Percentiles rank a stretch among this genome's conserved stretches.
Conservation (phyloP, 2,888 invertebrate genomes). For the Ennomos fuscantarius region DNA sequence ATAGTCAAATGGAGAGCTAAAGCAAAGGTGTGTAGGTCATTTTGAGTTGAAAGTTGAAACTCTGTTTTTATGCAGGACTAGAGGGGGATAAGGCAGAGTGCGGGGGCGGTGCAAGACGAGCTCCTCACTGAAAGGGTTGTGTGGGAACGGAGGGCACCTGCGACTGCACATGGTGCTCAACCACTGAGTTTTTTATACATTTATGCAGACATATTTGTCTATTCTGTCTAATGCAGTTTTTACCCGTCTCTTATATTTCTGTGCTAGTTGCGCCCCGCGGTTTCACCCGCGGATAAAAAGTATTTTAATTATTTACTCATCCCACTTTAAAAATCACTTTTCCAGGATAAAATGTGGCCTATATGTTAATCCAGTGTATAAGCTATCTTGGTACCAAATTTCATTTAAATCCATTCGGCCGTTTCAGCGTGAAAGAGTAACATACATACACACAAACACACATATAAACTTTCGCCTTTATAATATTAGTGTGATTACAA, state of each 20-base stretch:
- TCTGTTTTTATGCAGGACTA: slow-evolving; percentile 64
- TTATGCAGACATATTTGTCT: slow-evolving; percentile 73
- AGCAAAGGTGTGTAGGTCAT: slow-evolving; percentile 29
- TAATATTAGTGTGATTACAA: slow-evolving; percentile 35
- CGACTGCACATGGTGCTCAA: slow-evolving; percentile 82
- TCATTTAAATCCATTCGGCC: no score
- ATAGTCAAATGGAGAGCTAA: slow-evolving; percentile 34
- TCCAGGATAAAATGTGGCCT: no score
- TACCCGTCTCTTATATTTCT: no score
- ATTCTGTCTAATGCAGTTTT: slow-evolving; percentile 75
- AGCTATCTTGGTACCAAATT: no score
- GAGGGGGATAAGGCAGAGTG: slow-evolving; percentile 56
- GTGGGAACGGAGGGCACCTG: slow-evolving; percentile 86
- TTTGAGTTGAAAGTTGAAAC: slow-evolving; percentile 45
- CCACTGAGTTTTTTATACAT: slow-evolving; percentile 76
- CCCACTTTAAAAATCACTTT: no score
- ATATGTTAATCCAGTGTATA: no score
- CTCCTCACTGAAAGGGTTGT: slow-evolving; percentile 83
- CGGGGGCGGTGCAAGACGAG: slow-evolving; percentile 57
- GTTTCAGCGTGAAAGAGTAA: no score
- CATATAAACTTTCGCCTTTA: no score
- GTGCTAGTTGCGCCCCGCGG: no score
- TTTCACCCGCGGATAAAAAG: no score
- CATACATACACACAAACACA: no score
- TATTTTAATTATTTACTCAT: no score